A percentile compares a stretch with the other conserved stretches of the same genome.
phyloP scores from a whole-genome alignment of 2,113 vertebrate species.

The Heliornis fulica region DNA sequence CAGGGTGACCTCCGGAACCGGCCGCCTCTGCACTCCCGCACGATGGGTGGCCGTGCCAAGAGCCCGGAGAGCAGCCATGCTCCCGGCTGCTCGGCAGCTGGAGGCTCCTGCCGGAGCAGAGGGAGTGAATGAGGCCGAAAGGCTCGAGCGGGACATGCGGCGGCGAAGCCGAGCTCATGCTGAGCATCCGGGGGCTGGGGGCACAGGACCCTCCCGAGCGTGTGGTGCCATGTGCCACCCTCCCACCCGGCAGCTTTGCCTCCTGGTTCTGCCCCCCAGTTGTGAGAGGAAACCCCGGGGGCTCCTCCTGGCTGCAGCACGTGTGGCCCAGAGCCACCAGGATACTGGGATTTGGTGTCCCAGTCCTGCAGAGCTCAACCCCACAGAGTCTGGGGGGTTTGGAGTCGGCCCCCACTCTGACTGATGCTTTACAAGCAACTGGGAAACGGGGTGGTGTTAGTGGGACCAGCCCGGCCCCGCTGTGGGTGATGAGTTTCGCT shows the following conservation, averaged over 20 bases:
- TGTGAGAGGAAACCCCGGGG: background rate
- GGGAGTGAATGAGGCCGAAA: background rate
- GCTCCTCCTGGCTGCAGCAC: fast-evolving
- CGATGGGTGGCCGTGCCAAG: background rate
- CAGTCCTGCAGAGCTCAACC: background rate
- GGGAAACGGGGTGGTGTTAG: background rate
- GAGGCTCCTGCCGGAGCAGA: background rate
- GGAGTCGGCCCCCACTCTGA: background rate
- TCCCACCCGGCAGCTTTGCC: background rate
- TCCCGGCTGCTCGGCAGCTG: background rate
- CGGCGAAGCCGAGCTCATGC: background rate
- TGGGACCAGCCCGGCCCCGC: background rate
- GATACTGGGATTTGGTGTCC: background rate
- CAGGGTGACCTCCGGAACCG: fast-evolving
- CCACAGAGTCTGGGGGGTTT: fast-evolving
- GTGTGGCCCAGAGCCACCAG: fast-evolving
- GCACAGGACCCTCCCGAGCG: fast-evolving
- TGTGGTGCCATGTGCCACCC: fast-evolving
- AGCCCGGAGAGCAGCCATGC: background rate
- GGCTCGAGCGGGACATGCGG: fast-evolving
- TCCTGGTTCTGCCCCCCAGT: background rate
- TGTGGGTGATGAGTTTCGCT: background rate
- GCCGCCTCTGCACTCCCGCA: background rate
- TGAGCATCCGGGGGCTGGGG: background rate
- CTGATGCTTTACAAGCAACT: fast-evolving